Evolutionary conservation across 2,888 invertebrate genomes (phyloP), one percentile per base, ranked within the genome.

Genomic region (Acanthopleura granulata): DNA sequence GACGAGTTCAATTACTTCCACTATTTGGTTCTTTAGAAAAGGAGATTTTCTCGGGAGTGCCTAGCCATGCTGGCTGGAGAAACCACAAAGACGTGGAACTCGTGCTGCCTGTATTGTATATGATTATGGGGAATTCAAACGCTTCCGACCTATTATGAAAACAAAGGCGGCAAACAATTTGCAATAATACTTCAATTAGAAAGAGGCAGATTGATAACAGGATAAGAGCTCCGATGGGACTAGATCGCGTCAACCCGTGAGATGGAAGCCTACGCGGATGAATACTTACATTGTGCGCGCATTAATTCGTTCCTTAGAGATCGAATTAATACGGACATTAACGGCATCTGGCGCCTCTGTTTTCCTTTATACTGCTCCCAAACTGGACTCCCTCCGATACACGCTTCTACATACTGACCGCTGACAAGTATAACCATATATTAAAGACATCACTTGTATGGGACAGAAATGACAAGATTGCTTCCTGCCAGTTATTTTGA

Each of bases 131-230:
- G 22, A 27, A 16, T 27, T 27, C 66, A 27, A 66, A 66, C 29
- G 66, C 29, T 66, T 27, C 66, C 29, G 27, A 27, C 18, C 66
- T 66, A 66, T 66, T 66, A 66, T 25, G 27, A 15, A 27, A 27
- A 66, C 66, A 66, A 66, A 6, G 25, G 27, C 29, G 22, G 15
- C 66, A 66, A 22, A 66, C 66, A 66, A 66, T 27, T 18, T 22
- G 27, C 29, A 22, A 66, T 66, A 66, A 66, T 66, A 6, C 66
- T 66, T 66, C 66, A 66, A 66, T 66, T 66, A 66, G 29, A 66
- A 27, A 27, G 22, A 66, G 25, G 66, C 66, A 25, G 16, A 66
- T 27, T 66, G 29, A 66, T 66, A 66, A 27, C 66, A 27, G 15
- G 66, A 27, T 66, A 66, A 66, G 22, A 22, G 66, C 22, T 66